Percentiles rank a stretch among this genome's conserved stretches.
Conservation (phyloP, 2,797 vertebrate species). For the Ciconia nigra region DNA sequence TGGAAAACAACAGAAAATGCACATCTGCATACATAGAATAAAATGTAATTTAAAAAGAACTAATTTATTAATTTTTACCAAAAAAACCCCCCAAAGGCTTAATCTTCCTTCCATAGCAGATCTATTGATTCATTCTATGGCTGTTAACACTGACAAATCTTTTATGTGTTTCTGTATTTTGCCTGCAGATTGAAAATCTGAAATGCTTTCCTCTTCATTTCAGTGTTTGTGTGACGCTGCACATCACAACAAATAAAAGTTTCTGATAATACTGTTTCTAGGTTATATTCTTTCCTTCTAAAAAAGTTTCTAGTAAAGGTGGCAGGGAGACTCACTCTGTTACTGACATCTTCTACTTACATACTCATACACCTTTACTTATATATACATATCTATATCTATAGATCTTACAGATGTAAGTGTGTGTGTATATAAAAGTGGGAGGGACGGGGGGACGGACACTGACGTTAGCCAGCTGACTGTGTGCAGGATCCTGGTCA, state of each 20-base stretch:
- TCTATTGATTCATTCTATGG: neutral
- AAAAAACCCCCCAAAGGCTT: neutral
- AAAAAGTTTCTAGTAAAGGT: neutral
- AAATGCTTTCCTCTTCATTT: neutral
- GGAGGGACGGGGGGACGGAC: no score
- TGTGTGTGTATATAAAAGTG: no score
- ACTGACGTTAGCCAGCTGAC: neutral
- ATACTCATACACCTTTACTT: neutral
- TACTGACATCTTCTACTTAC: neutral
- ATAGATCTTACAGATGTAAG: neutral
- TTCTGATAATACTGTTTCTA: neutral
- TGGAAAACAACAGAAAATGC: neutral
- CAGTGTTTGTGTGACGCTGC: neutral
- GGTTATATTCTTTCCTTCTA: neutral
- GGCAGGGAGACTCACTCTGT: neutral
- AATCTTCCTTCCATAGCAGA: neutral
- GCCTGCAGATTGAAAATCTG: neutral
- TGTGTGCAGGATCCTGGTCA: neutral
- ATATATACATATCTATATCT: no score
- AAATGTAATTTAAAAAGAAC: neutral
- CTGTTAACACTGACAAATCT: neutral
- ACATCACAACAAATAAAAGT: constrained; percentile 10
- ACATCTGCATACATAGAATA: neutral
- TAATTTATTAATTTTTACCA: neutral
- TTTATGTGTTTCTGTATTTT: neutral